Conservation (phyloP, 2,888 invertebrate genomes). For the Polymixis lichenea region DNA sequence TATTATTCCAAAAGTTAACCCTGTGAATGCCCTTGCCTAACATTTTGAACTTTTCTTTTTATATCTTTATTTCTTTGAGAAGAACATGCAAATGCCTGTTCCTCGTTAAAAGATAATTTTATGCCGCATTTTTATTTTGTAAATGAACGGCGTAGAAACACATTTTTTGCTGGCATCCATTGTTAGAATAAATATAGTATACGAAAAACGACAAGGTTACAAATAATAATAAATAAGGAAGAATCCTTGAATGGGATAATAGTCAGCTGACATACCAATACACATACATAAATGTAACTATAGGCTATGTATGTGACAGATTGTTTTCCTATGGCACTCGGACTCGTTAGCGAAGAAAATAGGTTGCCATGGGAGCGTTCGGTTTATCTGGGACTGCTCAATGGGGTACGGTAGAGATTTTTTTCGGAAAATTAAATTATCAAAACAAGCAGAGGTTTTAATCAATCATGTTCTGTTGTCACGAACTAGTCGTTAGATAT, state of each 20-base stretch:
- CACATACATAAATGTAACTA: not conserved
- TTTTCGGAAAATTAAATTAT: not conserved
- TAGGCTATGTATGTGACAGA: slow-evolving; percentile 10
- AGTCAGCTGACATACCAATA: slow-evolving; percentile 18
- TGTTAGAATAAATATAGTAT: slow-evolving; percentile 6
- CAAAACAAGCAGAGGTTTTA: not conserved
- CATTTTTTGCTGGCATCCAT: not conserved
- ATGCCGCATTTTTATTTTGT: slow-evolving; percentile 36
- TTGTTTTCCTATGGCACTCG: slow-evolving; percentile 27
- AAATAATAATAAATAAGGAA: slow-evolving; percentile 1
- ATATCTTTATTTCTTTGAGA: slow-evolving; percentile 23
- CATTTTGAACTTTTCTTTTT: slow-evolving; percentile 29
- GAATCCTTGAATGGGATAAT: slow-evolving; percentile 31
- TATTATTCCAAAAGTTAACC: not conserved
- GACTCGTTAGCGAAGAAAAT: slow-evolving; percentile 25
- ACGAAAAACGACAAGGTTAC: not conserved
- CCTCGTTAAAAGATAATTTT: slow-evolving; percentile 46
- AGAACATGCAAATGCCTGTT: slow-evolving; percentile 35
- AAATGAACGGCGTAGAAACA: slow-evolving; percentile 1
- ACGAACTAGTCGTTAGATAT: too few species aligned
- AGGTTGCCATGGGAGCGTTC: slow-evolving; percentile 18
- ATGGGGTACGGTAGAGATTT: not conserved
- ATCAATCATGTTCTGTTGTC: not conserved
- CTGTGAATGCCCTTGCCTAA: slow-evolving; percentile 1
- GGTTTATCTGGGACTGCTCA: slow-evolving; percentile 1